Evolutionary conservation across 2,113 vertebrate species (phyloP), one percentile per base, ranked within the genome.

Genomic region (Catharus minimus): DNA sequence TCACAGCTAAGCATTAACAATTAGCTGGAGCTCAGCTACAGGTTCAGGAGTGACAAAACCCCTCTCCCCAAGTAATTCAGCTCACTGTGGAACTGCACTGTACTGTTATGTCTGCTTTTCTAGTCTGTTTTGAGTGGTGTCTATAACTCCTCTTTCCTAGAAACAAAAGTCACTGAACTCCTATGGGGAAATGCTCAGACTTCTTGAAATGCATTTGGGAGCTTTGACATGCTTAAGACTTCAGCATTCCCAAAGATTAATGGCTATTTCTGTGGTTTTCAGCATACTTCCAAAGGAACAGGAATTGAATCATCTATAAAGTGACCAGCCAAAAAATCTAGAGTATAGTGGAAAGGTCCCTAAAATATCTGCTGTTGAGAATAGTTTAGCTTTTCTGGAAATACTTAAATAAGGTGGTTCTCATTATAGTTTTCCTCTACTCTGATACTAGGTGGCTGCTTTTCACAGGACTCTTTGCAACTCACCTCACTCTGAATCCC

Each of bases 301-400:
- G 66, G 66, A 84, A 84, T 71, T 94, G 89, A 79, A 90, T 95
- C 53, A 94, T 91, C 76, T 91, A 81, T 57, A 86, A 83, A 88
- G 61, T 81, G 61, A 88, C 73, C 32, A 78, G 88, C 81, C 77
- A 87, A 93, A 94, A 89, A 90, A 81, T 88, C 61, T 64, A 93
- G 85, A 95, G 61, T 56, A 60, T 67, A 38, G 65, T 60, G 28
- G 77, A 93, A 93, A 77, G 49, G 47, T 71, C 88, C 72, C 28
- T 89, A 58, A 92, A 94, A 89, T 87, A 76, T 86, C 61, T 67
- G n/a, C 21, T 88, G n/a, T 71, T 88, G 57, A 85, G 44, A 87
- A 75, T 36, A 86, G n/a, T 44, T 94, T 85, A 73, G 27, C 6
- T 73, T 81, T 78, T 88, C 33, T 86, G 65, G 28, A 41, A 86